Evolutionary conservation across 2,113 vertebrate species (phyloP), one percentile per base, ranked within the genome.

Genomic region (Naja naja): DNA sequence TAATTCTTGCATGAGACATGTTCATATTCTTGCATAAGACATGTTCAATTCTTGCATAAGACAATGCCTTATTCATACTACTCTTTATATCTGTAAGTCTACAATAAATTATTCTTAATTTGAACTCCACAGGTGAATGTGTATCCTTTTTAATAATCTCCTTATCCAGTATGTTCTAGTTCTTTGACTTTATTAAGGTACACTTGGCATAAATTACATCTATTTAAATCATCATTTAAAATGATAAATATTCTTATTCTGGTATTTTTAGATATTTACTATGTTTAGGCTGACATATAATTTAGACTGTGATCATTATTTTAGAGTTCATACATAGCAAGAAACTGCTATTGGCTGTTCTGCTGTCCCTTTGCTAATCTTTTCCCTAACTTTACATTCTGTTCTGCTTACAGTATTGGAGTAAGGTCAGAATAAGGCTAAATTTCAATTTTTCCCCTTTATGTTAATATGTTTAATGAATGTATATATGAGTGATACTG

Each of bases 101-200:
- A 69, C 30, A 89, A 89, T 92, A 85, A 92, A 89, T 92, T 89
- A 85, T 47, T 54, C 27, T 47, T 89, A 92, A 92, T 92, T 30
- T 89, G 2, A 92, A 92, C 0, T 81, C 69, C 88, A 89, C 88
- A 92, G 60, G 53, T 89, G 92, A 54, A 12, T 25, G 45, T 89
- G n/a, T 39, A n/a, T 89, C 10, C n/a, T 47, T 88, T 74, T 27
- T 7, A 55, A 47, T 81, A 89, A 89, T 81, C 56, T 92, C 23
- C 43, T 88, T 30, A 64, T 69, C 60, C 64, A 85, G 64, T 85
- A 92, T 52, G 55, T 53, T 92, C 34, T 16, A 55, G 20, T 55
- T 69, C 23, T 81, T 92, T 88, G 49, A 39, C 43, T 56, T 56
- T 47, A 39, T 54, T 64, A n/a, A 92, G 27, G 52, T 43, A 92